A percentile compares a stretch with the other conserved stretches of the same genome.
Conservation (phyloP, 92 coral and sea anemone species). For the Nematostella vectensis region DNA sequence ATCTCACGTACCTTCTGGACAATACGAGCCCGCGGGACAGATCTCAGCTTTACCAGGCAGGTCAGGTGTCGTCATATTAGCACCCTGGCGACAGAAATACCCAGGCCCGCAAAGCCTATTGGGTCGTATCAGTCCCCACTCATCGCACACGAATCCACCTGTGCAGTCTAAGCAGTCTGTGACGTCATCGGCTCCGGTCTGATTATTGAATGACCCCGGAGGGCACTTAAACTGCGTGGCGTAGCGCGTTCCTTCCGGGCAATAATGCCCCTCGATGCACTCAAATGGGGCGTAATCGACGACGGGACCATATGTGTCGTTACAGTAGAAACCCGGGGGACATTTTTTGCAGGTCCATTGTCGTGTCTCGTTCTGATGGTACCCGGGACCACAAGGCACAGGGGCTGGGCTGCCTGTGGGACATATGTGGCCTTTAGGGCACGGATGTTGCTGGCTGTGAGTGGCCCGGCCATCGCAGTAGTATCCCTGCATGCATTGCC, state of each 20-base stretch:
- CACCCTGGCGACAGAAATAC: conserved; percentile 82
- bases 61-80: conserved; percentile 81
- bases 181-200: conserved; percentile 47
- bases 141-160: conserved; percentile 84
- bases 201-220: conserved; percentile 90
- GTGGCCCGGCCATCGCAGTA: conserved; percentile 82
- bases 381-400: conserved; percentile 76
- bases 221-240: conserved; percentile 77
- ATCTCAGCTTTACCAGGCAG: conserved; percentile 68
- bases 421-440: conserved; percentile 77
- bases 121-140: conserved; percentile 74
- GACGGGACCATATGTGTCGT: conserved; percentile 79
- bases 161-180: conserved; percentile 70
- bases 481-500: conserved; percentile 65
- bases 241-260: conserved; percentile 74
- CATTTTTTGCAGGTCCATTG: conserved; percentile 60
- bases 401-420: conserved; percentile 71
- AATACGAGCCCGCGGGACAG: conserved; percentile 80
- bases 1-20: conserved; percentile 90
- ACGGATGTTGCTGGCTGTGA: conserved; percentile 41
- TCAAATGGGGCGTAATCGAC: conserved; percentile 40
- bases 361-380: conserved; percentile 56
- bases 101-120: conserved; percentile 75
- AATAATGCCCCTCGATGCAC: conserved; percentile 83
- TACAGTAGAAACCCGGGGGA: conserved; percentile 75